phyloP scores from a whole-genome alignment of 2,888 invertebrate species.

The Coleophora deauratella region DNA sequence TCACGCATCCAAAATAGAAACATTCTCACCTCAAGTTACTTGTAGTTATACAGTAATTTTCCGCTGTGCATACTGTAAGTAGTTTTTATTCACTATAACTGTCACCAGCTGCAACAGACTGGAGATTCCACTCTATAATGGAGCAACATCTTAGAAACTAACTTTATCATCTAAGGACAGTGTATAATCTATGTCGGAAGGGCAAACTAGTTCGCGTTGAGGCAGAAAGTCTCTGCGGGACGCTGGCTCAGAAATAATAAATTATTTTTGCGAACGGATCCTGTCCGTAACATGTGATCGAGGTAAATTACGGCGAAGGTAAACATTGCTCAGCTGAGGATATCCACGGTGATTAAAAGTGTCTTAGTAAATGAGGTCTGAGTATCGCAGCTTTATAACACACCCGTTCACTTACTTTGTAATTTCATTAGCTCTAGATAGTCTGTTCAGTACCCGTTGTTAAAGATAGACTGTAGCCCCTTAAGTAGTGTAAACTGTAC shows the following conservation, averaged over 20 bases:
- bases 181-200: not conserved
- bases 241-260: conserved; percentile 24
- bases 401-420: not conserved
- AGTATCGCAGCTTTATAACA: not conserved
- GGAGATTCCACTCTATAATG: not conserved
- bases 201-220: conserved; percentile 1
- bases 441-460: too few species aligned
- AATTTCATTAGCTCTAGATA: too few species aligned
- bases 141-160: not conserved
- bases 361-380: not conserved
- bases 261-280: conserved; percentile 38
- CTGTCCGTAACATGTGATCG: conserved; percentile 22
- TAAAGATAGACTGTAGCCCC: too few species aligned
- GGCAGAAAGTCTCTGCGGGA: conserved; percentile 18
- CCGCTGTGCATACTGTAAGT: too few species aligned
- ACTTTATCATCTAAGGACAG: not conserved
- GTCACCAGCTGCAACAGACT: not conserved
- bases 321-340: conserved; percentile 23
- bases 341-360: conserved; percentile 21
- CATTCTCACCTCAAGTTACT: too few species aligned
- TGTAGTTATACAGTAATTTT: too few species aligned
- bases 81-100: not conserved
- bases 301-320: conserved; percentile 38
- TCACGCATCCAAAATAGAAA: not conserved
- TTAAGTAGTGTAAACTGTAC: too few species aligned